Base-by-base conservation (phyloP, 1,140 invertebrate genomes). In the Bombus picipes region DNA sequence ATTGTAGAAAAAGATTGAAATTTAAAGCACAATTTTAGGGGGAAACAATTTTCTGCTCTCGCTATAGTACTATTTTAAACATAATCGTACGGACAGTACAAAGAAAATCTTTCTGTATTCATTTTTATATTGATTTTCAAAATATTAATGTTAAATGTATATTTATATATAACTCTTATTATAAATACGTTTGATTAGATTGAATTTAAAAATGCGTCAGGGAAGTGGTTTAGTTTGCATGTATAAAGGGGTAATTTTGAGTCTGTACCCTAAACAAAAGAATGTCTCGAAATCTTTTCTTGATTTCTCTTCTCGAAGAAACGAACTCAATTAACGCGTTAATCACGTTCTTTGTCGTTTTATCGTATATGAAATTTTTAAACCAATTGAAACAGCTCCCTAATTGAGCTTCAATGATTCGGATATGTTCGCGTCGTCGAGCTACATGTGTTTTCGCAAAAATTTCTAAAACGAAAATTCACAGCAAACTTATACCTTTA, bases 181-280 rank as follows among this genome's bases (percentile, higher is more conserved):
- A 13, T 13, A n/a, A 62, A n/a, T 62, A 62, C 28, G 59, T n/a
- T 41, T n/a, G 41, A 71, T n/a, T 73, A 65, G 13, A 2, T 5
- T 32, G 13, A 6, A 22, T 37, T 25, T 70, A 2, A 28, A 57
- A 43, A 66, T 43, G 28, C 22, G 15, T 70, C 34, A 68, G 41
- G 74, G 47, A 57, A 83, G 62, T 83, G 81, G 74, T 83, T 28
- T 41, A 77, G 43, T 8, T 15, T 71, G 41, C 83, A 39, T 73
- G 41, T 85, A 53, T 72, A 37, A 80, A 71, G 47, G n/a, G 37
- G 32, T 62, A 22, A 79, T 73, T 73, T 65, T 73, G 68, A 32
- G 41, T 39, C 57, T 57, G 41, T 34, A 34, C 68, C 12, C 39
- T 39, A 10, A 80, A 65, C 41, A 25, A n/a, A 78, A 47, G 18